Evolutionary conservation across 2,888 invertebrate species (phyloP).

Genomic region (Hemithea aestivaria): DNA sequence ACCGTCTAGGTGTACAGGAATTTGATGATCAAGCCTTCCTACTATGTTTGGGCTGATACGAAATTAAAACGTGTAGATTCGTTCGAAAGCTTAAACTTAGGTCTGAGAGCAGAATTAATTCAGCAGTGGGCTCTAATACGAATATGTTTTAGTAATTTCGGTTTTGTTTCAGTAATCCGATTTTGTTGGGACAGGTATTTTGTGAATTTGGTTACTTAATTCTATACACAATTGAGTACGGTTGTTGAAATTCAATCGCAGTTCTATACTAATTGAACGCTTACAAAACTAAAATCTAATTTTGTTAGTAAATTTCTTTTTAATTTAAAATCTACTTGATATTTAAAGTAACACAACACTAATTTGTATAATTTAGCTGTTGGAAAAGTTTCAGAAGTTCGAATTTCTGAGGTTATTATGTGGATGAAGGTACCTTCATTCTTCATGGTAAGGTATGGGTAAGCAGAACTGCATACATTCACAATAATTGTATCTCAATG

Average conservation of each 20-base stretch:
- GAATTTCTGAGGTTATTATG: too few relatives aligned
- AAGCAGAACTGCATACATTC: too few relatives aligned
- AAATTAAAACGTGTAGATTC: slow-evolving; percentile 18
- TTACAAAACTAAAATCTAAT: too few relatives aligned
- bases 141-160: slow-evolving; percentile 21
- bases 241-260: neutral
- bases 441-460: too few relatives aligned
- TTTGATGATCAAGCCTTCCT: slow-evolving; percentile 32
- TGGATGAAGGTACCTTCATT: too few relatives aligned
- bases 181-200: slow-evolving; percentile 16
- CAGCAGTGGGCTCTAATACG: slow-evolving; percentile 16
- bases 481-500: too few relatives aligned
- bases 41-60: slow-evolving; percentile 7
- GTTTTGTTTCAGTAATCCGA: slow-evolving; percentile 19
- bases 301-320: too few relatives aligned
- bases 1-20: slow-evolving; percentile 36
- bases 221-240: slow-evolving; percentile 5
- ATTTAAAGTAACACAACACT: too few relatives aligned
- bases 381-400: too few relatives aligned
- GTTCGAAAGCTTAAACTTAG: slow-evolving; percentile 18
- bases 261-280: neutral
- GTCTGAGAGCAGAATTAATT: slow-evolving; percentile 19
- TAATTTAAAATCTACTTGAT: too few relatives aligned
- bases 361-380: too few relatives aligned
- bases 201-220: slow-evolving; percentile 11